Evolutionary conservation across 2,888 invertebrate genomes (phyloP).

Genomic region (Aethes cnicana): DNA sequence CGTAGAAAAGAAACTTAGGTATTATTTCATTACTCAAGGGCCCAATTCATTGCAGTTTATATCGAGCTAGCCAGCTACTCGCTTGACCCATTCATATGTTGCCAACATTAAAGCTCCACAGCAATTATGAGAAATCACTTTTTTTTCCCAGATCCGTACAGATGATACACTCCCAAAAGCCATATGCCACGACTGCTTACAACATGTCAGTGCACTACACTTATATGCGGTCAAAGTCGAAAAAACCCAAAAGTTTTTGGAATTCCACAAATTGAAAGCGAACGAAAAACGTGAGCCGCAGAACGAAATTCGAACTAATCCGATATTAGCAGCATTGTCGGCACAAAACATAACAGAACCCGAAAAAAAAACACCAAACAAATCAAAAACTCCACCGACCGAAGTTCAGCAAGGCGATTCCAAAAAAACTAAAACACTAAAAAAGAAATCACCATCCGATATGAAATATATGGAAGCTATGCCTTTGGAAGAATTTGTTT

Average conservation of each 20-base stretch:
- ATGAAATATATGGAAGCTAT: constrained; percentile 70
- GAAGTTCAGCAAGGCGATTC: constrained; percentile 65
- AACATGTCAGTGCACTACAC: constrained; percentile 66
- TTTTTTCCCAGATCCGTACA: constrained; percentile 55
- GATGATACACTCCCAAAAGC: constrained; percentile 75
- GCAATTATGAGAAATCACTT: too few relatives aligned
- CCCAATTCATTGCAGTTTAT: too few relatives aligned
- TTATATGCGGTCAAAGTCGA: constrained; percentile 72
- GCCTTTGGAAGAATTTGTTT: constrained; percentile 71
- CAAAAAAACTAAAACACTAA: constrained; percentile 48
- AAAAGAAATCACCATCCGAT: constrained; percentile 58
- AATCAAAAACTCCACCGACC: constrained; percentile 39
- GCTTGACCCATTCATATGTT: too few relatives aligned
- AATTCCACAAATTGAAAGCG: constrained; percentile 64
- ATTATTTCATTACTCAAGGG: too few relatives aligned
- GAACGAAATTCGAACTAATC: constrained; percentile 44
- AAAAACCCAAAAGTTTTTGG: constrained; percentile 73
- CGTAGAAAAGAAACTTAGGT: too few relatives aligned
- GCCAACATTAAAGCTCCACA: too few relatives aligned
- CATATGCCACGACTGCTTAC: constrained; percentile 76
- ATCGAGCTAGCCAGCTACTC: too few relatives aligned
- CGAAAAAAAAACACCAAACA: constrained; percentile 39
- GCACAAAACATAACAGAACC: constrained; percentile 43
- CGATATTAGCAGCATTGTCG: constrained; percentile 50
- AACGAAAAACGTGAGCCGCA: constrained; percentile 46